Evolutionary conservation across 1,140 invertebrate genomes (phyloP), one percentile per base, ranked within the genome.

Genomic region (Drosophila pruinosa): DNA sequence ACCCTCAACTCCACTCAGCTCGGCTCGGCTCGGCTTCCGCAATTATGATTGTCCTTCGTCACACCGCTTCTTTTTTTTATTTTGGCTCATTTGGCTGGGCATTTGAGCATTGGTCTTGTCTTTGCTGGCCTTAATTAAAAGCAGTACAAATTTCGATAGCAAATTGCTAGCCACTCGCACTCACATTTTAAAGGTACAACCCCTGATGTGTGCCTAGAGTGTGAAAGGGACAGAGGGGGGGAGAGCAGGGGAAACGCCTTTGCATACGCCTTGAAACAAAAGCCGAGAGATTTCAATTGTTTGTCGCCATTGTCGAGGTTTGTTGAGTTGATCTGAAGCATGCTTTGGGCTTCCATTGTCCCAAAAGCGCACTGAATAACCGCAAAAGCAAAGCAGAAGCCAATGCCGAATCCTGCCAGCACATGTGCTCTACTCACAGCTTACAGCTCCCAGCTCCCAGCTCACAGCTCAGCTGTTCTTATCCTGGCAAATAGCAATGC

Each of bases 21-120:
- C 6, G n/a, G 8, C 28, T 7, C 8, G 5, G 15, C 14, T 58
- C 45, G 48, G 52, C 59, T 88, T 86, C 82, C 74, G 74, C 82
- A 88, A 81, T 86, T 86, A 75, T 88, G 69, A 81, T 71, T 85
- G 81, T 85, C 82, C 81, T 85, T 86, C 81, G 81, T 80, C 81
- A 85, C 73, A 82, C n/a, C 77, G 70, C 47, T 59, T 22, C 57
- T 15, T 24, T 15, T 63, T 2, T 12, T 4, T 62, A 10, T 43
- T 31, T 41, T 14, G 54, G 63, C 63, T 67, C 53, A 72, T 73
- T 72, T 68, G 64, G 41, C 54, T 58, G 43, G 53, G 62, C 48
- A 62, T 67, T 62, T 70, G 52, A 70, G 71, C 48, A 69, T 36
- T 58, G 67, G 59, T 70, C 76, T 72, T 80, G 81, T 86, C 80